phyloP scores from a whole-genome alignment of 2,888 invertebrate species.

The Crocallis elinguaria region DNA sequence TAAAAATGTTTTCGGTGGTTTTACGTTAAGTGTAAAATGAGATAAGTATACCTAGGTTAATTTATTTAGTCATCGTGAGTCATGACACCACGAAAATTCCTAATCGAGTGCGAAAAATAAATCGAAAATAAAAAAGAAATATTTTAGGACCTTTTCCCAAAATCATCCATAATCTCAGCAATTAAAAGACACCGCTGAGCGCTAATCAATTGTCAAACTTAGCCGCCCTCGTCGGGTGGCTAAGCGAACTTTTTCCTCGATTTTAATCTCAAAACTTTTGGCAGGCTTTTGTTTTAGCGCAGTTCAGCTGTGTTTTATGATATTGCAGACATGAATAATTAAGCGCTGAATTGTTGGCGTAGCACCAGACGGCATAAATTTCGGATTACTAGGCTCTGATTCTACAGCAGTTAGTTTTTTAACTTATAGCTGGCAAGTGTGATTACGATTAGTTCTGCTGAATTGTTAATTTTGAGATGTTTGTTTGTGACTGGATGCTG shows the following conservation, averaged over 20 bases:
- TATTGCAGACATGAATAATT: slow-evolving; percentile 29
- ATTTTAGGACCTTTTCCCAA: background rate
- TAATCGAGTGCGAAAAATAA: no score
- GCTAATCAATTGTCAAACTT: slow-evolving; percentile 38
- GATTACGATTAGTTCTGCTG: no score
- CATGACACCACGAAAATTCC: no score
- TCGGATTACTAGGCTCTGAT: slow-evolving; percentile 12
- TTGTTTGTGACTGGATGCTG: no score
- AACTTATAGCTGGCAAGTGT: background rate
- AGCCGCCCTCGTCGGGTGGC: no score
- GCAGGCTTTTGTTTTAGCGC: slow-evolving; percentile 21
- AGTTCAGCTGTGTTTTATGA: slow-evolving; percentile 20
- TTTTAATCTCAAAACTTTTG: slow-evolving; percentile 49
- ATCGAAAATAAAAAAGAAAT: background rate
- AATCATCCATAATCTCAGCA: background rate
- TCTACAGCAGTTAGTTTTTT: slow-evolving; percentile 1
- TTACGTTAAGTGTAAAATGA: no score
- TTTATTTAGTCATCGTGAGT: no score
- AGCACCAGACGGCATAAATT: slow-evolving; percentile 25
- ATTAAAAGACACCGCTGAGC: slow-evolving; percentile 1
- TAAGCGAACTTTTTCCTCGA: slow-evolving; percentile 44
- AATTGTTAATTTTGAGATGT: no score
- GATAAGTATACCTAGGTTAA: no score
- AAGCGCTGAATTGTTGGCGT: slow-evolving; percentile 25
- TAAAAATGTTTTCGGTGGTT: no score